phyloP scores from a whole-genome alignment of 2,888 invertebrate species.

The Drosophila crucigera region DNA sequence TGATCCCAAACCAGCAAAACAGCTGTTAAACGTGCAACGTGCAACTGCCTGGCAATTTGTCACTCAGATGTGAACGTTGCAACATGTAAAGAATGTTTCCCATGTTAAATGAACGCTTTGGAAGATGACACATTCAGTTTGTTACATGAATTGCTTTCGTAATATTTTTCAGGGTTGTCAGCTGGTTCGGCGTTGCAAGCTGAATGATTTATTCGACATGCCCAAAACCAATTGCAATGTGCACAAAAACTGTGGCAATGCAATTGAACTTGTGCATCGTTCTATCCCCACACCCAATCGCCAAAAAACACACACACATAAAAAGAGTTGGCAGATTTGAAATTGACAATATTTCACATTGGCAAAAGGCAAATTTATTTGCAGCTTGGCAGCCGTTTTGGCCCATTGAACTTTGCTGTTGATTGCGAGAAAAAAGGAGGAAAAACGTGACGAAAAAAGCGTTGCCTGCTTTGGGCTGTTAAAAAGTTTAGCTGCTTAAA shows the following conservation, averaged over 20 bases:
- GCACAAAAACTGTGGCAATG: conserved; percentile 29
- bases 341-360: conserved; percentile 77
- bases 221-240: conserved; percentile 50
- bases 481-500: conserved; percentile 39
- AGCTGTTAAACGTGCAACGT: not conserved
- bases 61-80: conserved; percentile 20
- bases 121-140: conserved; percentile 26
- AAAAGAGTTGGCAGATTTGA: conserved; percentile 48
- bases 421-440: conserved; percentile 53
- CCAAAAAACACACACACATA: not conserved
- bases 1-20: not conserved
- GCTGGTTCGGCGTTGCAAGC: conserved; percentile 42
- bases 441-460: conserved; percentile 13
- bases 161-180: conserved; percentile 41
- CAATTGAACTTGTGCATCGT: conserved; percentile 1
- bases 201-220: conserved; percentile 60
- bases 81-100: not conserved
- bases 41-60: conserved; percentile 20
- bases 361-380: conserved; percentile 75
- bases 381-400: conserved; percentile 63
- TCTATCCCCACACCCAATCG: not conserved
- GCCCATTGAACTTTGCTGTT: conserved; percentile 76
- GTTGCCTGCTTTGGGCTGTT: conserved; percentile 30
- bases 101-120: conserved; percentile 3
- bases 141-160: conserved; percentile 23